These are phyloP conservation scores for Osmoderma eremita DNA, from an alignment of 2,888 invertebrate genomes.

Conservation along the genomic window DNA sequence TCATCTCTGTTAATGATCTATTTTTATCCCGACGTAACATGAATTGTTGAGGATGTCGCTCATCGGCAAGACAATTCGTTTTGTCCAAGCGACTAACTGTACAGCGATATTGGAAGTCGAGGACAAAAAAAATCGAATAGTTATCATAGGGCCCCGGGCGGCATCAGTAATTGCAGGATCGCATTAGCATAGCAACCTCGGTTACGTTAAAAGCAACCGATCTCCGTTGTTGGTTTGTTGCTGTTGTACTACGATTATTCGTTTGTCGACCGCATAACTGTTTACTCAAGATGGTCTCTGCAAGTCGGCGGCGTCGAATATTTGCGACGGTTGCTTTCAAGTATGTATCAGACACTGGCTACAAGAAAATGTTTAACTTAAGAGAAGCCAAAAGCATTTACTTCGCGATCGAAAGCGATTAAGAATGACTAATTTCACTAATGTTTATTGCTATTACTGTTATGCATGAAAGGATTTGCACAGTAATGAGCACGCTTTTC, in stretches of 20 bases:
- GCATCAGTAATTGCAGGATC: constrained; percentile 35
- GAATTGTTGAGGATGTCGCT: constrained; percentile 32
- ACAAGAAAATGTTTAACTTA: background rate
- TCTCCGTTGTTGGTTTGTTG: constrained; percentile 18
- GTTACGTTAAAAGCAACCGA: constrained; percentile 33
- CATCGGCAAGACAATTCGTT: constrained; percentile 32
- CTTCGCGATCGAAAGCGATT: background rate
- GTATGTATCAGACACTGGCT: constrained; percentile 5
- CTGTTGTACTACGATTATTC: constrained; percentile 21
- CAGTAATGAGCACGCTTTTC: too few relatives aligned
- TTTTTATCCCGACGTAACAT: constrained; percentile 35
- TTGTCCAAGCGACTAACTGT: constrained; percentile 33
- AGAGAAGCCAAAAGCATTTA: background rate
- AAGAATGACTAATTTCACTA: background rate
- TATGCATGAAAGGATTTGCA: too few relatives aligned
- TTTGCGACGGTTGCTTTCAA: background rate
- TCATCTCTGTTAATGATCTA: constrained; percentile 34
- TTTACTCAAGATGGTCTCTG: constrained; percentile 11
- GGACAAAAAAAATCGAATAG: constrained; percentile 30
- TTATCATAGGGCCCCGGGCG: constrained; percentile 24
- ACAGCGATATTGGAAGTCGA: constrained; percentile 30
- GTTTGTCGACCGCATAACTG: constrained; percentile 31
- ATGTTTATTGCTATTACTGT: background rate
- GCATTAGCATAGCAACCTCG: constrained; percentile 36
- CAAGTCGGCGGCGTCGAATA: constrained; percentile 6